phyloP scores from a whole-genome alignment of 2,888 invertebrate genomes.

The Hirtodrosophila cameraria region DNA sequence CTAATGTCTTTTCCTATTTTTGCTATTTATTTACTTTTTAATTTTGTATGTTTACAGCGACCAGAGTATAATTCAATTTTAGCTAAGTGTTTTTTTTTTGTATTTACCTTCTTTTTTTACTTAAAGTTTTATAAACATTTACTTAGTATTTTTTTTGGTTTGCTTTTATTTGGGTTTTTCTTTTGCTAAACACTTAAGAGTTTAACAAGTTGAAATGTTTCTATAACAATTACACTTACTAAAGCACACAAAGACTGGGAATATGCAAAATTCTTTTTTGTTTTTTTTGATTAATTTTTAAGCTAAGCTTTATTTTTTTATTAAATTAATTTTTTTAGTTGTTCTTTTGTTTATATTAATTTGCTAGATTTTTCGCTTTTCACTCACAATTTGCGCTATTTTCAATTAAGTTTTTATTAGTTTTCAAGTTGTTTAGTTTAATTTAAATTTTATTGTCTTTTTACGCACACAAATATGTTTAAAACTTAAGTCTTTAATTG shows the following conservation, averaged over 20 bases:
- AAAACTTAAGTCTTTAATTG: slow-evolving; percentile 20
- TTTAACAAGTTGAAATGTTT: slow-evolving; percentile 33
- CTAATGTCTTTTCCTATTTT: slow-evolving; percentile 6
- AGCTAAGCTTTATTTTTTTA: slow-evolving; percentile 53
- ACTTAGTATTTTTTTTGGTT: slow-evolving; percentile 6
- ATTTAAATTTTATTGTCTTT: slow-evolving; percentile 31
- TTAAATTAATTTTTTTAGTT: slow-evolving; percentile 26
- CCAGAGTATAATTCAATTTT: neutral
- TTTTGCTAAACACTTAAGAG: slow-evolving; percentile 51
- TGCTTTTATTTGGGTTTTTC: slow-evolving; percentile 9
- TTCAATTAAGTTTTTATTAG: neutral
- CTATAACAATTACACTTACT: slow-evolving; percentile 37
- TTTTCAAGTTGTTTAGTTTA: slow-evolving; percentile 2
- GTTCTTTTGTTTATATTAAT: slow-evolving; percentile 16
- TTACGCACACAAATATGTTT: slow-evolving; percentile 16
- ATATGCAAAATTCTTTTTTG: slow-evolving; percentile 30
- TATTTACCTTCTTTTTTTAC: slow-evolving; percentile 7
- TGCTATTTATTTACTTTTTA: slow-evolving; percentile 13
- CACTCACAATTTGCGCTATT: slow-evolving; percentile 45
- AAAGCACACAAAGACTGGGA: slow-evolving; percentile 49
- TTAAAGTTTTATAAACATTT: slow-evolving; percentile 48
- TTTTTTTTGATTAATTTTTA: slow-evolving; percentile 23
- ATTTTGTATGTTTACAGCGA: slow-evolving; percentile 14
- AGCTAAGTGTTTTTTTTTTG: neutral
- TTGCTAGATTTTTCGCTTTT: slow-evolving; percentile 26